Conservation (phyloP, 2,888 invertebrate species). For the Julus scandinavius region DNA sequence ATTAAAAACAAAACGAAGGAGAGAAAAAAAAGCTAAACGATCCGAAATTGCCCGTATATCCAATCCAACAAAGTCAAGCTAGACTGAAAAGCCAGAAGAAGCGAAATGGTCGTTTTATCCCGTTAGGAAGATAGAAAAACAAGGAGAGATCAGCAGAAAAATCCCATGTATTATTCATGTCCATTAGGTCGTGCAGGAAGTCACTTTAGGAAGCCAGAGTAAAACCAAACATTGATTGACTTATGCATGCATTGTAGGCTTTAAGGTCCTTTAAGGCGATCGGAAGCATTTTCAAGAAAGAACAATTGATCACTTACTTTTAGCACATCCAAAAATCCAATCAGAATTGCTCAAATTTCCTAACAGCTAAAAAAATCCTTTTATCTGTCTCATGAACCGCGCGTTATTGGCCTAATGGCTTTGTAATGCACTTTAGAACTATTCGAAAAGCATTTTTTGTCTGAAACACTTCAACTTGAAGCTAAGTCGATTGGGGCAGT, state of each 20-base stretch:
- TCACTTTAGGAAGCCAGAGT: not conserved
- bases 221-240: slow-evolving; percentile 39
- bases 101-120: not conserved
- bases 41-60: not conserved
- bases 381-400: slow-evolving; percentile 35
- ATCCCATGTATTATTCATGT: slow-evolving; percentile 3
- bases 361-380: not conserved
- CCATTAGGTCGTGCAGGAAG: slow-evolving; percentile 27
- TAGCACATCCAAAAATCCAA: slow-evolving; percentile 25
- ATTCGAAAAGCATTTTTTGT: not conserved
- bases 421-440: slow-evolving; percentile 24
- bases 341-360: slow-evolving; percentile 35
- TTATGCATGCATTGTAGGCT: not conserved
- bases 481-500: not conserved
- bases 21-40: not conserved
- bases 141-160: not conserved
- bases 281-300: slow-evolving; percentile 35
- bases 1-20: not conserved
- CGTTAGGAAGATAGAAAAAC: not conserved
- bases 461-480: not conserved
- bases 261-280: slow-evolving; percentile 23
- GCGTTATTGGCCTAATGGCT: slow-evolving; percentile 34
- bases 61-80: not conserved
- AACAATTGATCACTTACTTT: slow-evolving; percentile 35
- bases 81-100: not conserved